phyloP scores from a whole-genome alignment of 2,797 vertebrate species.

The Galaxias olidus region DNA sequence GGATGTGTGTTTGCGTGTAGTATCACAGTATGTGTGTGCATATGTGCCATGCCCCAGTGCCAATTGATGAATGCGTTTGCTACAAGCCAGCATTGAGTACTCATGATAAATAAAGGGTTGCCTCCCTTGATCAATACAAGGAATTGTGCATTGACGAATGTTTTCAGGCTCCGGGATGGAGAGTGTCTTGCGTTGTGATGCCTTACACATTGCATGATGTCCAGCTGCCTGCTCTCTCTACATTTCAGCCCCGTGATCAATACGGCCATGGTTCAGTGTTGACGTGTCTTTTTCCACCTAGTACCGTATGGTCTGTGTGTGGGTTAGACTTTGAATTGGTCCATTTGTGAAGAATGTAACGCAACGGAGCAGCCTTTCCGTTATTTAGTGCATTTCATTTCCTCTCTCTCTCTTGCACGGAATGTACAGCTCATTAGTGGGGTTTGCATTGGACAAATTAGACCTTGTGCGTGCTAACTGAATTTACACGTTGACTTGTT shows the following conservation, averaged over 20 bases:
- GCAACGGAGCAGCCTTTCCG: too few species aligned
- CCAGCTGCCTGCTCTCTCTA: slow-evolving; percentile 62
- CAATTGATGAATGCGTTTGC: slow-evolving; percentile 70
- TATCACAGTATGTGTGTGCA: slow-evolving; percentile 27
- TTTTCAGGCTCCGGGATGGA: slow-evolving; percentile 59
- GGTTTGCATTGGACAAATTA: slow-evolving; percentile 56
- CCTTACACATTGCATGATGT: slow-evolving; percentile 68
- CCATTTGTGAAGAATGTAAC: slow-evolving; percentile 43
- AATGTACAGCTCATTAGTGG: slow-evolving; percentile 61
- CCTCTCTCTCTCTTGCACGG: slow-evolving; percentile 69
- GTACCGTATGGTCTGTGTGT: slow-evolving; percentile 38
- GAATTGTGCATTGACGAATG: slow-evolving; percentile 54
- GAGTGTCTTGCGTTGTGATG: slow-evolving; percentile 67
- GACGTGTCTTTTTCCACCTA: slow-evolving; percentile 21
- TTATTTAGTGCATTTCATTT: slow-evolving; percentile 62
- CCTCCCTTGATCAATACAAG: slow-evolving; percentile 55
- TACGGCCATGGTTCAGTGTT: slow-evolving; percentile 54
- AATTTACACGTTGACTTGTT: slow-evolving; percentile 32
- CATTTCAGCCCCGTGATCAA: slow-evolving; percentile 69
- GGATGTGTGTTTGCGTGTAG: slow-evolving; percentile 10
- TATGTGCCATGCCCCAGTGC: slow-evolving; percentile 61
- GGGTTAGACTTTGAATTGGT: neutral
- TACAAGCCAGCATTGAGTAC: slow-evolving; percentile 60
- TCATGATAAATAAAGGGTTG: slow-evolving; percentile 64
- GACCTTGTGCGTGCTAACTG: neutral